Base-by-base conservation (phyloP, 2,113 vertebrate species). In the Cervus canadensis region DNA sequence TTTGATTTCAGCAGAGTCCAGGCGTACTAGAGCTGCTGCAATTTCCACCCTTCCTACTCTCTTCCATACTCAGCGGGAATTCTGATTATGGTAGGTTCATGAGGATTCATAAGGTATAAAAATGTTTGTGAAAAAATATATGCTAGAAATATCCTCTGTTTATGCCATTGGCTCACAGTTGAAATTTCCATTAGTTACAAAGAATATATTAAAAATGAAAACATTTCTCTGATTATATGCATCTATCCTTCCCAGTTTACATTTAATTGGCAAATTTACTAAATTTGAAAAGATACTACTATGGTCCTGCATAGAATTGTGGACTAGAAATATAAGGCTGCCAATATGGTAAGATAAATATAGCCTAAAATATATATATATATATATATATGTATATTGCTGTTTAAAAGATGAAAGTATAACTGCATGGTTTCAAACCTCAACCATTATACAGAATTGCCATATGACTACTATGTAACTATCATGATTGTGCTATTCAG, bases 131-230 rank as follows among this genome's bases (percentile, higher is more conserved):
- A 67, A 91, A 91, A 96, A 90, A 92, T 36, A 74, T 6, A 60
- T 40, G 36, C 21, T 76, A 54, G 79, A 89, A 62, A 82, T 86
- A 81, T 43, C 25, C 81, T 43, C 19, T 67, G 30, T 93, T 87
- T 90, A 88, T 71, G 50, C 28, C 40, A 19, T 33, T 89, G 56
- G 23, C 76, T 16, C 3, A 16, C 33, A 91, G 76, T 83, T 62
- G 62, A 81, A 91, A 94, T 85, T 92, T 90, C 48, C 19, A 67
- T 85, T 85, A 94, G 43, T 56, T 88, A 60, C 6, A 84, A 92
- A 28, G 11, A 71, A 89, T 89, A 62, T 86, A 45, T 85, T 92
- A 97, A 89, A 92, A 76, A 84, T 84, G 36, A 92, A 93, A 93
- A 92, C 28, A 26, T 14, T 67, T 19, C 8, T 30, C 64, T 71